Conservation (phyloP, 1,140 invertebrate genomes). For the Drosophila ficusphila region DNA sequence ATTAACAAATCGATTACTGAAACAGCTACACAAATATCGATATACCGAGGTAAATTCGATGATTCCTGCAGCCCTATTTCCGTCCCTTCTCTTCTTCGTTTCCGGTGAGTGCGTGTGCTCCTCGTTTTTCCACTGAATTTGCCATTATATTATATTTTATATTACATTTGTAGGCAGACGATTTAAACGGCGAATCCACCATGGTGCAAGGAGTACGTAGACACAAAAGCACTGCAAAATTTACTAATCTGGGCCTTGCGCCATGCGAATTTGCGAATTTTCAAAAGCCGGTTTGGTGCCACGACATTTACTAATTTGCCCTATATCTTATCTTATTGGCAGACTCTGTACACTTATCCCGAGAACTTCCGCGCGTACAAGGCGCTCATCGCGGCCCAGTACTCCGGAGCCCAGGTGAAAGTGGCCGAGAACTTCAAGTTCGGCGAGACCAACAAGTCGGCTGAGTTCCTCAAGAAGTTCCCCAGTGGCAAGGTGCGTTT, state of each 20-base stretch:
- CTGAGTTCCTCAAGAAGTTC: slow-evolving; percentile 96
- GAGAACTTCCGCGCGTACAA: slow-evolving; percentile 98
- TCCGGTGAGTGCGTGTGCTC: slow-evolving; percentile 12
- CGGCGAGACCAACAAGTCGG: slow-evolving; percentile 95
- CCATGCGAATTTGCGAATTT: slow-evolving; percentile 50
- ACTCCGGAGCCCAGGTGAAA: slow-evolving; percentile 94
- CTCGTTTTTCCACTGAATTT: slow-evolving; percentile 7
- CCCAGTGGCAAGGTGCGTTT: slow-evolving; percentile 94
- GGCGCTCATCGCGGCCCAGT: slow-evolving; percentile 97
- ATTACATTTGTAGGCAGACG: slow-evolving; percentile 2
- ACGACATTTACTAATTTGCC: slow-evolving; percentile 16
- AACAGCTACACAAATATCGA: background rate
- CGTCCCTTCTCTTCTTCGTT: slow-evolving; percentile 10
- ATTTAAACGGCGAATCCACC: slow-evolving; percentile 66
- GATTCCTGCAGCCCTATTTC: background rate
- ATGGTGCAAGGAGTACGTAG: slow-evolving; percentile 84
- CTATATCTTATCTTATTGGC: slow-evolving; percentile 56
- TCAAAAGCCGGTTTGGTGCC: background rate
- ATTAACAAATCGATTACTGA: no score
- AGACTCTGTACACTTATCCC: slow-evolving; percentile 98
- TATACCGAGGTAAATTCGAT: background rate
- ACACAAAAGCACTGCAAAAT: slow-evolving; percentile 46
- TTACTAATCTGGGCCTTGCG: slow-evolving; percentile 43
- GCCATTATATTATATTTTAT: background rate
- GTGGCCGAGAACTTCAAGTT: slow-evolving; percentile 94